phyloP scores from a whole-genome alignment of 64 coral and sea anemone species.

The Montipora foliosa region DNA sequence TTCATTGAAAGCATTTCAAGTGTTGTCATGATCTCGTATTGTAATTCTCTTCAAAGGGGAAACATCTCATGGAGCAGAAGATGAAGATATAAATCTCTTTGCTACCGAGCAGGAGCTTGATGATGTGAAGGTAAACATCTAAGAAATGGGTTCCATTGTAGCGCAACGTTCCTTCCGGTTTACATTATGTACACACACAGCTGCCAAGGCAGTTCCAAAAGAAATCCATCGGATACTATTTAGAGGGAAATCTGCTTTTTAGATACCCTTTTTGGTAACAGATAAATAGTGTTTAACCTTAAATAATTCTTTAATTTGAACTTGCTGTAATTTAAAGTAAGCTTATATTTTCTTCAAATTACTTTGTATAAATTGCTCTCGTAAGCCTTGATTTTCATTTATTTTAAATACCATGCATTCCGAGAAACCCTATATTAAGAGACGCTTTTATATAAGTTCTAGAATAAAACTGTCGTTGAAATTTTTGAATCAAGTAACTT shows the following conservation, averaged over 20 bases:
- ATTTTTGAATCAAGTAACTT: neutral
- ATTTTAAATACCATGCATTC: neutral
- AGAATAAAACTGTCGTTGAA: neutral
- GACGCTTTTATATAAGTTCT: neutral
- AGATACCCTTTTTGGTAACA: neutral
- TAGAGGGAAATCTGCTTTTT: neutral
- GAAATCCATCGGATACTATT: neutral
- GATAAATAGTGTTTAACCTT: neutral
- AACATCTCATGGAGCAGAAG: neutral
- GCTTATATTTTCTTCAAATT: neutral
- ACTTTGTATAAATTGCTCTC: too few relatives aligned
- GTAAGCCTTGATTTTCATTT: neutral
- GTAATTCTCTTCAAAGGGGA: neutral
- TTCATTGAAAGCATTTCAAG: neutral
- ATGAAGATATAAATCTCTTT: neutral
- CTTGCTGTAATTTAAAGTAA: neutral
- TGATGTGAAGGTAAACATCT: constrained; percentile 47
- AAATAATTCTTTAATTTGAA: neutral
- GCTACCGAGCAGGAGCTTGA: constrained; percentile 44
- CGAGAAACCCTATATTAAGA: neutral
- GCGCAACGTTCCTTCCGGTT: neutral
- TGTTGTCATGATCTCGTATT: neutral
- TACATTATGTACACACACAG: neutral
- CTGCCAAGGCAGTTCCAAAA: too few relatives aligned
- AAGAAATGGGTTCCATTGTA: constrained; percentile 14